Evolutionary conservation across 2,113 vertebrate species (phyloP).

Genomic region (Hydrolagus affinis): DNA sequence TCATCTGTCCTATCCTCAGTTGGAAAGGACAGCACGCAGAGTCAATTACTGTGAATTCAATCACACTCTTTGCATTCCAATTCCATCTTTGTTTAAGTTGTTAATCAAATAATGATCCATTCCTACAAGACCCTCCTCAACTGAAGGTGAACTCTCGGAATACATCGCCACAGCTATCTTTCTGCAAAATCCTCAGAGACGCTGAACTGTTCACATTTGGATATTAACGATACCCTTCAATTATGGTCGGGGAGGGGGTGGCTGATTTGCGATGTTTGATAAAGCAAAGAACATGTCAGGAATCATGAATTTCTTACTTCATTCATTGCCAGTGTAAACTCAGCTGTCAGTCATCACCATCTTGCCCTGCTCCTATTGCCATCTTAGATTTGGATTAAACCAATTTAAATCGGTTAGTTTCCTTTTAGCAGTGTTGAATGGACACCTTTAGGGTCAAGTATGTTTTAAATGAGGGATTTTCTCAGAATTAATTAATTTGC

Average conservation of each 20-base stretch:
- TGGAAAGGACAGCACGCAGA: neutral
- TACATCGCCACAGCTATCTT: neutral
- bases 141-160: neutral
- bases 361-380: too few relatives aligned
- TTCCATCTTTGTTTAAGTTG: conserved; percentile 9
- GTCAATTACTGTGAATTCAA: neutral
- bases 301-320: too few relatives aligned
- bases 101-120: conserved; percentile 1
- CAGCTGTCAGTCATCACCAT: neutral
- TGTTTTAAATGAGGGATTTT: too few relatives aligned
- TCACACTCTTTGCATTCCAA: neutral
- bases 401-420: too few relatives aligned
- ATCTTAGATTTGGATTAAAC: too few relatives aligned
- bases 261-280: too few relatives aligned
- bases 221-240: neutral
- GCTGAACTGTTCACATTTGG: neutral
- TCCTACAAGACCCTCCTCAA: neutral
- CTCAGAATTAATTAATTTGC: too few relatives aligned
- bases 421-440: too few relatives aligned
- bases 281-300: too few relatives aligned
- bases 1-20: neutral
- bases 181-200: neutral
- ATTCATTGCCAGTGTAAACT: too few relatives aligned
- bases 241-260: too few relatives aligned
- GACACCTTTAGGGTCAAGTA: too few relatives aligned